Percentiles rank a stretch among this genome's conserved stretches.
These are phyloP conservation scores for Sycobia sp. DNA, from an alignment of 1,140 invertebrate genomes.

Conservation along the genomic window DNA sequence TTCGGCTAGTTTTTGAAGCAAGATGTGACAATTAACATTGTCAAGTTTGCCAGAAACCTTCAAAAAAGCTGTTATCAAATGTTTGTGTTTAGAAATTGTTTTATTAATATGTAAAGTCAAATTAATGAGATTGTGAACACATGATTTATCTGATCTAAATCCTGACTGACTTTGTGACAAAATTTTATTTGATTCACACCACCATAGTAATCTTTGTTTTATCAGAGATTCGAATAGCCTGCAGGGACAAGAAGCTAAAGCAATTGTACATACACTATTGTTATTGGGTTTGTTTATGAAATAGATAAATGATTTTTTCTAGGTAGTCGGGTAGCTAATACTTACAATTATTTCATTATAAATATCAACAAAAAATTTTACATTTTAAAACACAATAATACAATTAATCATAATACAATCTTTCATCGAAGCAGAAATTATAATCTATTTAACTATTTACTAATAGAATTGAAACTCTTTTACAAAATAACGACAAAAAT, in stretches of 20 bases:
- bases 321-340: background rate
- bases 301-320: background rate
- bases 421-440: too few relatives aligned
- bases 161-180: background rate
- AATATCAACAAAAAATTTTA: constrained; percentile 1
- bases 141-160: background rate
- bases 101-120: background rate
- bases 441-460: too few relatives aligned
- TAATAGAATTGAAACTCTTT: too few relatives aligned
- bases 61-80: too few relatives aligned
- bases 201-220: background rate
- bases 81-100: too few relatives aligned
- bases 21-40: too few relatives aligned
- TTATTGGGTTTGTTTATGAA: constrained; percentile 1
- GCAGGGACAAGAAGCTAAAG: background rate
- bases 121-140: background rate
- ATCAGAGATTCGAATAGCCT: too few relatives aligned
- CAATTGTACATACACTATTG: background rate
- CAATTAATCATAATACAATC: too few relatives aligned
- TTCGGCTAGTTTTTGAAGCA: too few relatives aligned
- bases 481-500: too few relatives aligned
- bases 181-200: background rate
- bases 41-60: too few relatives aligned
- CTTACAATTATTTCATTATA: background rate
- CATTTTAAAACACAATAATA: too few relatives aligned